Conservation (phyloP, 2,113 vertebrate genomes). For the Hippocampus abdominalis region DNA sequence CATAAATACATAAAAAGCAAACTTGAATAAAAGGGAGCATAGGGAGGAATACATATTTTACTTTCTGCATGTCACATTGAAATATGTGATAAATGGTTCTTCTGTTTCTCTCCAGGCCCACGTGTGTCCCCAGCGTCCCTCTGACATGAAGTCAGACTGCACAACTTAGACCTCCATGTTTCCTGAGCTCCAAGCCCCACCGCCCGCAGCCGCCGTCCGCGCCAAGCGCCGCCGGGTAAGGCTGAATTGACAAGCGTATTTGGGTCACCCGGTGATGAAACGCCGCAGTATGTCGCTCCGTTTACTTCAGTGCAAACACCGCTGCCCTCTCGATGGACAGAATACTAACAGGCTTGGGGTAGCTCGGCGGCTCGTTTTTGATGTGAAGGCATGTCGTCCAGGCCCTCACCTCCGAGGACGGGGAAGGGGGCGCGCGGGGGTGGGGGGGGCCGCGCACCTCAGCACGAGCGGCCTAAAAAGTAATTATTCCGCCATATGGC, state of each 20-base stretch:
- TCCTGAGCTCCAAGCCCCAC: slow-evolving; percentile 22
- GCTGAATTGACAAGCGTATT: slow-evolving; percentile 26
- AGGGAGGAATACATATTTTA: too few relatives aligned
- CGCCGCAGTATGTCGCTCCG: slow-evolving; percentile 40
- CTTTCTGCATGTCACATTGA: neutral
- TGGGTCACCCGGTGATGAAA: slow-evolving; percentile 9
- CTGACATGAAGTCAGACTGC: slow-evolving; percentile 63
- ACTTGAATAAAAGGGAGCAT: too few relatives aligned
- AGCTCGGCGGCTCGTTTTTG: slow-evolving; percentile 58
- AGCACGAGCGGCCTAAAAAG: slow-evolving; percentile 81
- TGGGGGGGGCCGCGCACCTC: slow-evolving; percentile 73
- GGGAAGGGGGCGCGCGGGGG: slow-evolving; percentile 17
- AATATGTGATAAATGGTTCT: neutral
- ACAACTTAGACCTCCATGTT: slow-evolving; percentile 26
- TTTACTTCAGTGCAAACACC: slow-evolving; percentile 54
- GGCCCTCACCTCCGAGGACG: slow-evolving; percentile 66
- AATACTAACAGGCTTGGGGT: neutral
- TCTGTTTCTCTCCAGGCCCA: slow-evolving; percentile 34
- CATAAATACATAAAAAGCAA: too few relatives aligned
- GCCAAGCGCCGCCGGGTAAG: neutral
- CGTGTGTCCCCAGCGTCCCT: neutral
- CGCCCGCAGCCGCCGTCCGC: slow-evolving; percentile 35
- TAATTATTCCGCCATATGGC: slow-evolving; percentile 99
- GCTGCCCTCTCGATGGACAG: slow-evolving; percentile 58
- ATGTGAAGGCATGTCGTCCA: slow-evolving; percentile 86